Evolutionary conservation across 2,113 vertebrate genomes (phyloP).

Genomic region (Trematomus loennbergii): DNA sequence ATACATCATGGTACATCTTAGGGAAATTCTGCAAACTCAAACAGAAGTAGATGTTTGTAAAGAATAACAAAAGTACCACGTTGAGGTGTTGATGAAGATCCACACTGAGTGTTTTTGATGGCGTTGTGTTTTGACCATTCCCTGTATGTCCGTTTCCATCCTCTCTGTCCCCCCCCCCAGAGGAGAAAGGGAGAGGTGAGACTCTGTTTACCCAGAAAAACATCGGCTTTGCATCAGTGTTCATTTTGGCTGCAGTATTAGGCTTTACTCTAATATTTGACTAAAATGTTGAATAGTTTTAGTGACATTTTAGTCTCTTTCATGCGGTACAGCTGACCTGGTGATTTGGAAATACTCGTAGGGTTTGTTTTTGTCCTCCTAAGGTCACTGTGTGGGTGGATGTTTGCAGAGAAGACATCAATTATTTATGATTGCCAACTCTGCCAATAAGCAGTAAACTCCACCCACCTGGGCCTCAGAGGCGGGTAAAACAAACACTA

Average conservation of each 20-base stretch:
- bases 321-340: slow-evolving; percentile 23
- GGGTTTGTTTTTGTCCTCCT: neutral
- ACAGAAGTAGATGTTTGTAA: neutral
- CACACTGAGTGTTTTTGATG: slow-evolving; percentile 53
- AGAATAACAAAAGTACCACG: neutral
- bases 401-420: neutral
- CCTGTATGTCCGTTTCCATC: slow-evolving; percentile 69
- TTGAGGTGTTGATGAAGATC: neutral
- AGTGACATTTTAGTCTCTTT: slow-evolving; percentile 69
- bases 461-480: slow-evolving; percentile 16
- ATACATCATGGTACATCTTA: too few relatives aligned
- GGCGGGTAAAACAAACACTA: slow-evolving; percentile 30
- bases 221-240: slow-evolving; percentile 68
- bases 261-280: slow-evolving; percentile 32
- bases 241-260: slow-evolving; percentile 66
- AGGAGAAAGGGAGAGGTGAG: slow-evolving; percentile 80
- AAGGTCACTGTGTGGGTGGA: neutral
- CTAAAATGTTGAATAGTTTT: slow-evolving; percentile 67
- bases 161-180: slow-evolving; percentile 62
- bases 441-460: neutral
- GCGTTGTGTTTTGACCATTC: slow-evolving; percentile 74
- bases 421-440: neutral
- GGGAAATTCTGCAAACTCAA: neutral
- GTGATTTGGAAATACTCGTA: slow-evolving; percentile 26
- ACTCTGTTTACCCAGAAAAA: slow-evolving; percentile 51